Evolutionary conservation across 2,113 vertebrate species (phyloP).

Genomic region (Actenoides lindsayi): DNA sequence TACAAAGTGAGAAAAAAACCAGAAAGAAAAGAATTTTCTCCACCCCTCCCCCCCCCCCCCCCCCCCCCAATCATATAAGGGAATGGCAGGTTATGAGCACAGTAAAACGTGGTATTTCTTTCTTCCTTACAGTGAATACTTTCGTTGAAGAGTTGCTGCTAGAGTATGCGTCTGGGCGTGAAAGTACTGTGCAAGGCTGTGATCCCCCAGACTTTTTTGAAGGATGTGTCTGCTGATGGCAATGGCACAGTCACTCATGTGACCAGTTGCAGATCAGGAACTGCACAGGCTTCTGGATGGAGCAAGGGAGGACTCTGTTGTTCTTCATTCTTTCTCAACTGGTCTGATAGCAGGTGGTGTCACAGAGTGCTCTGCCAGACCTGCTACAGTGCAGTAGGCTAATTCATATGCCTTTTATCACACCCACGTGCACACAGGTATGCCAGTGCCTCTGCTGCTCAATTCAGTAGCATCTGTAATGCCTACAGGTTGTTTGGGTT

Average conservation of each 20-base stretch:
- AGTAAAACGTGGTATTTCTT: not conserved
- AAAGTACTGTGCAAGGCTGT: not conserved
- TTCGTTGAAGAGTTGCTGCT: fast-evolving
- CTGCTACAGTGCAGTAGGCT: not conserved
- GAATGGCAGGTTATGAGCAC: not conserved
- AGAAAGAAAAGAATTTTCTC: no score
- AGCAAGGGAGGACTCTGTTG: not conserved
- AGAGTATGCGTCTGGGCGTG: not conserved
- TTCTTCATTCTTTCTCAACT: not conserved
- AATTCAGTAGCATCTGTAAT: not conserved
- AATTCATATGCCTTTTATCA: not conserved
- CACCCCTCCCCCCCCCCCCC: no score
- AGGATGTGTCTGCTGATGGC: not conserved
- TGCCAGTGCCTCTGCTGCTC: constrained; percentile 8
- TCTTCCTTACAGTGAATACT: not conserved
- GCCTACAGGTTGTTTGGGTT: not conserved
- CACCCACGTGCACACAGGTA: not conserved
- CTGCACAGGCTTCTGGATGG: not conserved
- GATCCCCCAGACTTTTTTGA: not conserved
- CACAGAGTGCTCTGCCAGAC: not conserved
- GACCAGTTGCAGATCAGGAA: not conserved
- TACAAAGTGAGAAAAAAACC: no score
- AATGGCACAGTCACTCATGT: not conserved
- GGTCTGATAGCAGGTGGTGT: not conserved
- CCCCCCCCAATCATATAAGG: not conserved